Evolutionary conservation across 2,797 vertebrate genomes (phyloP).

Genomic region (Danio albolineatus): DNA sequence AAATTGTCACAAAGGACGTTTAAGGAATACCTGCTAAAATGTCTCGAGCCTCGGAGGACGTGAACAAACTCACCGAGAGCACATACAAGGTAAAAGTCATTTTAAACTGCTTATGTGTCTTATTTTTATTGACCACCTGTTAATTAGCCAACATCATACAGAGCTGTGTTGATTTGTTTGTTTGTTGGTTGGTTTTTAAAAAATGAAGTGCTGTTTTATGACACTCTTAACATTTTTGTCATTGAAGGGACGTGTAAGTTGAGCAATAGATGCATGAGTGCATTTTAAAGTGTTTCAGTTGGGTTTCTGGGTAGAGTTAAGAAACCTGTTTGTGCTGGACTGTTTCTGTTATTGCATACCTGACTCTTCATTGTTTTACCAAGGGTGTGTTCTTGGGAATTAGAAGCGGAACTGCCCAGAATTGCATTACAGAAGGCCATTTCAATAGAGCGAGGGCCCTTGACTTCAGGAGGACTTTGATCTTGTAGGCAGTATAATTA

Average conservation of each 20-base stretch:
- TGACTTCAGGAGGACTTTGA: constrained; percentile 71
- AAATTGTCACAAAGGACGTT: constrained; percentile 1
- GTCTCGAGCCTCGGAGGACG: constrained; percentile 89
- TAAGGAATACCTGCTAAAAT: constrained; percentile 71
- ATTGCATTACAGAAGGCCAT: constrained; percentile 68
- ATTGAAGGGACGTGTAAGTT: neutral
- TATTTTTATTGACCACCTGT: neutral
- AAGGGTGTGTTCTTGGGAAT: constrained; percentile 78
- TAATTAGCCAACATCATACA: neutral
- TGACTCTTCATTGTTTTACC: constrained; percentile 80
- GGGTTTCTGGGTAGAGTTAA: constrained; percentile 52
- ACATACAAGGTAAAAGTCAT: constrained; percentile 88
- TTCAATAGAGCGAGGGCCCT: constrained; percentile 67
- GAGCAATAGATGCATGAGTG: neutral
- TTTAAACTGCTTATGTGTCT: neutral
- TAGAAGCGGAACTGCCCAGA: constrained; percentile 68
- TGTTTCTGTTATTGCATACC: constrained; percentile 69
- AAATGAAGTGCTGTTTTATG: neutral
- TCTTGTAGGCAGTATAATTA: constrained; percentile 62
- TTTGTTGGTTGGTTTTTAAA: neutral
- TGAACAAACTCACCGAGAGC: constrained; percentile 91
- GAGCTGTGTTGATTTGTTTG: neutral
- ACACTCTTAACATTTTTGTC: neutral
- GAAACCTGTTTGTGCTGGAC: constrained; percentile 70
- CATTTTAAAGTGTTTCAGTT: constrained; percentile 51